Base-by-base conservation (phyloP, 2,113 vertebrate genomes). In the Python bivittatus region DNA sequence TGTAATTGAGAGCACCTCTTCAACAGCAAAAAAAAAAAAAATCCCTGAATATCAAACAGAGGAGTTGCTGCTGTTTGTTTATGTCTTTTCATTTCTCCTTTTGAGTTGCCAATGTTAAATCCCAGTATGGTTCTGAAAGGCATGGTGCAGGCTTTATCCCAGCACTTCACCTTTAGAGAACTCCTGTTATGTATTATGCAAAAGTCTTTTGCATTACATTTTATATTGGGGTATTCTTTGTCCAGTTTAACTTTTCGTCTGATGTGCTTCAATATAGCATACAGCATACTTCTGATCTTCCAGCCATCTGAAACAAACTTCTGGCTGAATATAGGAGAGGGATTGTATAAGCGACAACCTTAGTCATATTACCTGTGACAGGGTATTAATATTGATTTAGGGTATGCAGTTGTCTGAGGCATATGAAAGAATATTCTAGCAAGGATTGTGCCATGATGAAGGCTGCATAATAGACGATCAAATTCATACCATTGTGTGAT, bases 1-100 rank as follows among this genome's bases (percentile, higher is more conserved):
- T 95, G 96, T 96, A 95, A 96, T 91, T 53, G 54, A 90, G 96
- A 90, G 53, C 48, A 48, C 5, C 48, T 48, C 48, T 48, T 48
- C 5, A 48, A 48, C 48, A 48, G 48, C 48, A 48, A 48, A n/a
- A 94, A 95, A 93, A 48, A 48, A n/a, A 94, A 95, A 93, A 44
- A 93, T 91, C 97, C 91, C 96, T 98, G 97, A 98, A 98, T 98
- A 98, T 98, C 96, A 98, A 98, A 98, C 98, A 99, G 98, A 99
- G 96, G 95, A 96, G 97, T 97, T 98, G 98, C 98, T 98, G 98
- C 98, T 98, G 48, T 27, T 97, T 95, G 95, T 94, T 97, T 96
- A 97, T 98, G 95, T 95, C 0, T 94, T 94, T 97, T 95, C 93
- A 25, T 0, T 97, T 97, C 88, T 91, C 96, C 92, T 95, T 95